Evolutionary conservation across 37 sponge, comb jelly and placozoan genomes (phyloP), one percentile per base, ranked within the genome.

Genomic region (Crambe crambe): DNA sequence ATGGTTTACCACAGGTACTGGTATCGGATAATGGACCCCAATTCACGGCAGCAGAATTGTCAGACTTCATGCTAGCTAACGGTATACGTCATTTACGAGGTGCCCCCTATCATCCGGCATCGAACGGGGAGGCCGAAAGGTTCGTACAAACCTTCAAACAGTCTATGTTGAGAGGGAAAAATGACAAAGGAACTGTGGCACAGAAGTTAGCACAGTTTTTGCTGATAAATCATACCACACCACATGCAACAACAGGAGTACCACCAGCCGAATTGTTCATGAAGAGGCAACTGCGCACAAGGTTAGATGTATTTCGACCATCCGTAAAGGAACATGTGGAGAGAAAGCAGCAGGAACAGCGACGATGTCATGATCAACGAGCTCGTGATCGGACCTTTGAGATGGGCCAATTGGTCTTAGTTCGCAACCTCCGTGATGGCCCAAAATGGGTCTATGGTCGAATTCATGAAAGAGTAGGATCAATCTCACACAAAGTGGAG

Each of bases 91-190:
- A 83, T 62, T 57, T 83, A 35, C 31, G 38, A 37, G 22, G 66
- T 60, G 37, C 76, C 51, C 84, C 84, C 3, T 83, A 83, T 57
- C 74, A 72, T 74, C 35, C 68, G 18, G 61, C 76, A 29, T 42
- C 69, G 51, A 87, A 87, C 51, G 81, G 87, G 27, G 40, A n/a
- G 20, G 87, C 63, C n/a, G n/a, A n/a, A n/a, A n/a, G n/a, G n/a
- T n/a, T n/a, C n/a, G n/a, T n/a, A n/a, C n/a, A n/a, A n/a, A 51
- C 15, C 54, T 51, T 78, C 40, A 65, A 78, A 21, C 30, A 40
- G 39, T 37, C 39, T 23, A 77, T 60, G 61, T 9, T 2, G 36
- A 31, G 63, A 20, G 34, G 61, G 22, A 26, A 37, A n/a, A 30
- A 39, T 30, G 77, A 59, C 23, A 37, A 30, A 37, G 39, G 31